Conservation (phyloP, 2,888 invertebrate genomes). For the Ormyrus nitidulus region DNA sequence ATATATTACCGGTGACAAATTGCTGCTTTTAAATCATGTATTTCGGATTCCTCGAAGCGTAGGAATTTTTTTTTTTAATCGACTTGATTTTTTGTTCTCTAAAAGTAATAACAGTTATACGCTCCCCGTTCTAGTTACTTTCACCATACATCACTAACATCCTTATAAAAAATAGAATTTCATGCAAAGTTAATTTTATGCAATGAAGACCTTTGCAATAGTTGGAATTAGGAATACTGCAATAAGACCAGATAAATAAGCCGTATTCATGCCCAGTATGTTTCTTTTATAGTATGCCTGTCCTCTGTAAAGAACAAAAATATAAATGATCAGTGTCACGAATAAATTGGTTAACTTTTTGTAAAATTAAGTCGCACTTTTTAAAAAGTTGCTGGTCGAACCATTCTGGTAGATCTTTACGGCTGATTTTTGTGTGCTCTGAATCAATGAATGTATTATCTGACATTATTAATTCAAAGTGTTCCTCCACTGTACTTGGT, state of each 20-base stretch:
- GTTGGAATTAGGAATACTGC: constrained; percentile 85
- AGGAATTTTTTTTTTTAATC: no score
- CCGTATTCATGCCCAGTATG: constrained; percentile 80
- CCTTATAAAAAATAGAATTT: no score
- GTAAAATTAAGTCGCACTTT: constrained; percentile 58
- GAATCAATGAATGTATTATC: constrained; percentile 57
- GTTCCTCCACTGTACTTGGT: constrained; percentile 63
- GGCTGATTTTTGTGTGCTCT: constrained; percentile 44
- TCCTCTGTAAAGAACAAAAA: constrained; percentile 76
- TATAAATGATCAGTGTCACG: not conserved
- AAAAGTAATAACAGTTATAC: no score
- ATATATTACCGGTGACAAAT: no score
- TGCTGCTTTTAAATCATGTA: no score
- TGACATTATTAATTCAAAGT: constrained; percentile 59
- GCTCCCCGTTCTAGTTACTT: no score
- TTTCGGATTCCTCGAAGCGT: no score
- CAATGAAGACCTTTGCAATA: constrained; percentile 77
- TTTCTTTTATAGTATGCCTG: constrained; percentile 83
- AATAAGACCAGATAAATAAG: constrained; percentile 85
- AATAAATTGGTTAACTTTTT: not conserved
- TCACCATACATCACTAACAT: no score
- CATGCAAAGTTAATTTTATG: no score
- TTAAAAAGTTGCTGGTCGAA: constrained; percentile 81
- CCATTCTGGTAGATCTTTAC: constrained; percentile 80
- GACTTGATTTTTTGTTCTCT: no score